A percentile compares a stretch with the other conserved stretches of the same genome.
Conservation (phyloP, 2,888 invertebrate species). For the Latheticus oryzae region DNA sequence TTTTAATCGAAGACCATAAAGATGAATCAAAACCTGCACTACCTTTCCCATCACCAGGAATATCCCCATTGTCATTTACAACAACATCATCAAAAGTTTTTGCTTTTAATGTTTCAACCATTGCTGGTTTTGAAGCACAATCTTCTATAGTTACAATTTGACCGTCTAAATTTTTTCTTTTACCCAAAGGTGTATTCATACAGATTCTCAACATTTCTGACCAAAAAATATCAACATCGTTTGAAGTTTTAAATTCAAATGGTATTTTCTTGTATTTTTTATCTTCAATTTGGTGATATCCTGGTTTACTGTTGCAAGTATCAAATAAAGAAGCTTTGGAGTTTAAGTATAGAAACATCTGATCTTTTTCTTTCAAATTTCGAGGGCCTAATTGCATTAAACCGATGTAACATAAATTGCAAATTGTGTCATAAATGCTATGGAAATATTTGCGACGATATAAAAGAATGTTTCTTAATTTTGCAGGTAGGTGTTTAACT, state of each 20-base stretch:
- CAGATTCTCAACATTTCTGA: conserved; percentile 76
- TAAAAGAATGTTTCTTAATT: conserved; percentile 68
- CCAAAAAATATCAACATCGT: conserved; percentile 76
- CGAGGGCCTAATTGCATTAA: conserved; percentile 77
- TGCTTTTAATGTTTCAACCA: conserved; percentile 65
- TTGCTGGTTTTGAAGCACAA: conserved; percentile 64
- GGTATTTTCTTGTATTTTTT: conserved; percentile 69
- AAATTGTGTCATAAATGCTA: conserved; percentile 69
- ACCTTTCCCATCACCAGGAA: conserved; percentile 80
- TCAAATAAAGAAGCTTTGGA: conserved; percentile 72
- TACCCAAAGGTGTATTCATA: conserved; percentile 74
- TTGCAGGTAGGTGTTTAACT: conserved; percentile 71
- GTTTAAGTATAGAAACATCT: conserved; percentile 79
- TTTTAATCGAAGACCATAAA: conserved; percentile 74
- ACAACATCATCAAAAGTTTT: conserved; percentile 62
- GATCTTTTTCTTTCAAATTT: conserved; percentile 74
- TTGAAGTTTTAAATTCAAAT: conserved; percentile 69
- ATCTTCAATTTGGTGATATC: conserved; percentile 72
- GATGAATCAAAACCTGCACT: conserved; percentile 80
- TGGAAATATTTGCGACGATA: conserved; percentile 71
- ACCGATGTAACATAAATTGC: conserved; percentile 75
- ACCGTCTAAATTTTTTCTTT: conserved; percentile 55
- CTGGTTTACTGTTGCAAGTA: conserved; percentile 73
- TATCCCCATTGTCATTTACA: conserved; percentile 68
- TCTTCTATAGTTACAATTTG: conserved; percentile 66